Evolutionary conservation across 2,888 invertebrate genomes (phyloP).

Genomic region (Dasypolia templi): DNA sequence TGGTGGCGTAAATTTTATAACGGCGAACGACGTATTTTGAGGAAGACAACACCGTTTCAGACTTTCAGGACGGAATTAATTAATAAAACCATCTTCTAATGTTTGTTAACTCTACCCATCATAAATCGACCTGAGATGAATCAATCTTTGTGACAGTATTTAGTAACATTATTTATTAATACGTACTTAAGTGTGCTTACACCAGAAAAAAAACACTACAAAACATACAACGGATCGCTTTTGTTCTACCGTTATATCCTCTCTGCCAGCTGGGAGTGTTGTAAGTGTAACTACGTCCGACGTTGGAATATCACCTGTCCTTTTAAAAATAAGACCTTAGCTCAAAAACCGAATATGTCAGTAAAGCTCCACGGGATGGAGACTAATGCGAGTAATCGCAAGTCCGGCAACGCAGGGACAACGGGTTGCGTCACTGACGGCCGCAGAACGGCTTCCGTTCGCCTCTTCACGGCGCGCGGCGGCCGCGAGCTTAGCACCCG

Average conservation of each 20-base stretch:
- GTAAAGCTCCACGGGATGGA: conserved; percentile 41
- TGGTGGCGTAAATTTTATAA: not conserved
- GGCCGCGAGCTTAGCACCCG: conserved; percentile 68
- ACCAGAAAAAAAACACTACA: not conserved
- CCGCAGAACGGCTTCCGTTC: conserved; percentile 85
- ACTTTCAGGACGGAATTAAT: not conserved
- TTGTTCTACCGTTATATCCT: not conserved
- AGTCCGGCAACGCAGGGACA: conserved; percentile 77
- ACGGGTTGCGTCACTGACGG: conserved; percentile 83
- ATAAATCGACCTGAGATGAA: not conserved
- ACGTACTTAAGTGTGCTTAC: not conserved
- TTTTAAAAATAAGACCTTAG: conserved; percentile 6
- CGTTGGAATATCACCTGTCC: not conserved
- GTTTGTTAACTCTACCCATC: not conserved
- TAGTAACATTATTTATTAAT: too few species aligned
- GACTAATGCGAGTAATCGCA: conserved; percentile 30
- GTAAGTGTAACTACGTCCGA: too few species aligned
- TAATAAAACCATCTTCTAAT: not conserved
- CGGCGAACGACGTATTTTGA: not conserved
- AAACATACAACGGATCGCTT: not conserved
- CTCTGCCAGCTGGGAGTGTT: not conserved
- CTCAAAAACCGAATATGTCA: conserved; percentile 7
- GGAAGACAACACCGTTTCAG: not conserved
- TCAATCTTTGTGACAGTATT: not conserved
- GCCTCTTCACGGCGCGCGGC: conserved; percentile 77